These are phyloP conservation scores for Oreochromis tanganicae DNA, from an alignment of 2,113 vertebrate species.

Conservation along the genomic window DNA sequence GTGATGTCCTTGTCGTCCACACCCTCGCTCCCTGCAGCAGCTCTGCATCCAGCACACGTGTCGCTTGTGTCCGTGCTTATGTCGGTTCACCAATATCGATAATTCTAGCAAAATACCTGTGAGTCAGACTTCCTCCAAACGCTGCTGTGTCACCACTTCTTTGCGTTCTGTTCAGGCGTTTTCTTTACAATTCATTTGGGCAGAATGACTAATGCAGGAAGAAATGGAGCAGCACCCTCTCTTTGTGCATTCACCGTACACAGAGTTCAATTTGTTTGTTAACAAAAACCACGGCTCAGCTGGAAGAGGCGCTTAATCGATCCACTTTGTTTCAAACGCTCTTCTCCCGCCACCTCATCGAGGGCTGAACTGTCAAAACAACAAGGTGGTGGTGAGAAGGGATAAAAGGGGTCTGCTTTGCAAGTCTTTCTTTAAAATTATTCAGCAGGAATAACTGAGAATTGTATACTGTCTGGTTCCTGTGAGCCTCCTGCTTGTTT, in stretches of 20 bases:
- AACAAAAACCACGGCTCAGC: not conserved
- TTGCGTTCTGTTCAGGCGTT: not conserved
- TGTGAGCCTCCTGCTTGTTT: not conserved
- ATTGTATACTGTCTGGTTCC: not conserved
- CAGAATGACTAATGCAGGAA: not conserved
- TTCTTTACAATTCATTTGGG: not conserved
- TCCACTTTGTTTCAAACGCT: not conserved
- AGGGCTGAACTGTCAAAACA: not conserved
- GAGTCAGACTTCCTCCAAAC: not conserved
- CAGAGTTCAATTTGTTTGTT: constrained; percentile 1
- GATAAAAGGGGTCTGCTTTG: not conserved
- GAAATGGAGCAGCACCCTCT: not conserved
- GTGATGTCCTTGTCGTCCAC: not conserved
- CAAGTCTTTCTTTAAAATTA: constrained; percentile 2
- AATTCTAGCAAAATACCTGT: not conserved
- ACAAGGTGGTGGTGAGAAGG: not conserved
- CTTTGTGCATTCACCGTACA: not conserved
- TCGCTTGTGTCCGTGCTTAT: not conserved
- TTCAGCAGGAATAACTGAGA: not conserved
- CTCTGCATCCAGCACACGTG: not conserved
- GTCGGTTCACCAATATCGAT: not conserved
- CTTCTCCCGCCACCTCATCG: not conserved
- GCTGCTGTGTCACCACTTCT: not conserved
- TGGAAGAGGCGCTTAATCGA: not conserved
- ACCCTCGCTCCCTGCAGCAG: not conserved